Evolutionary conservation across 2,888 invertebrate genomes (phyloP).

Genomic region (Drosophila rellima): DNA sequence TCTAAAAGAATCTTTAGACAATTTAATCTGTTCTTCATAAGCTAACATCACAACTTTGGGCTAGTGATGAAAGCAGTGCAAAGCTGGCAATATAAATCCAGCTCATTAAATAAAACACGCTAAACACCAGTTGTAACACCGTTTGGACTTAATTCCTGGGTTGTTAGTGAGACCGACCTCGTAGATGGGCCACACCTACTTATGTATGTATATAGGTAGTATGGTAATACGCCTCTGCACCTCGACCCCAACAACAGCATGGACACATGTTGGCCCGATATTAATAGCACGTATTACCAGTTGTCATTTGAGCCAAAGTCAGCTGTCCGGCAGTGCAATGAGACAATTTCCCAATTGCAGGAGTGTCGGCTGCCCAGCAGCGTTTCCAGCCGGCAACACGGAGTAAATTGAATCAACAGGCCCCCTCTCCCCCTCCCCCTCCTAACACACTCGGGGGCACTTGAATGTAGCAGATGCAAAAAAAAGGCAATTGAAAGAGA

Average conservation of each 20-base stretch:
- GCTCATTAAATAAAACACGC: constrained; percentile 6
- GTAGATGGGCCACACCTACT: constrained; percentile 40
- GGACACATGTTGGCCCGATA: constrained; percentile 57
- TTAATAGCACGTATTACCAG: constrained; percentile 78
- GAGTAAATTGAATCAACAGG: constrained; percentile 72
- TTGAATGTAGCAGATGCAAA: constrained; percentile 30
- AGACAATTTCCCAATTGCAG: constrained; percentile 76
- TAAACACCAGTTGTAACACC: constrained; percentile 13
- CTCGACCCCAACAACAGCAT: constrained; percentile 30
- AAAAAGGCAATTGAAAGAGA: constrained; percentile 77
- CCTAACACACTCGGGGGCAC: background rate
- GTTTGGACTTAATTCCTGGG: constrained; percentile 37
- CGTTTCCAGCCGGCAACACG: constrained; percentile 27
- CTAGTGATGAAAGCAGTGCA: background rate
- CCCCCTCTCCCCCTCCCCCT: background rate
- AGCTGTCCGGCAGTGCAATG: constrained; percentile 70
- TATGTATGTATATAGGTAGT: background rate
- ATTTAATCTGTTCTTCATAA: no score
- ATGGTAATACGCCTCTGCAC: constrained; percentile 16
- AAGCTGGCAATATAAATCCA: constrained; percentile 11
- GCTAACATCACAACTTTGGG: background rate
- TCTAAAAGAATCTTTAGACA: no score
- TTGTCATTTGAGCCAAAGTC: constrained; percentile 75
- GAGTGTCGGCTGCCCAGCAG: constrained; percentile 49
- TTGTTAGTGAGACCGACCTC: constrained; percentile 5